Evolutionary conservation across 2,113 vertebrate species (phyloP).

Genomic region (Mesocricetus auratus): DNA sequence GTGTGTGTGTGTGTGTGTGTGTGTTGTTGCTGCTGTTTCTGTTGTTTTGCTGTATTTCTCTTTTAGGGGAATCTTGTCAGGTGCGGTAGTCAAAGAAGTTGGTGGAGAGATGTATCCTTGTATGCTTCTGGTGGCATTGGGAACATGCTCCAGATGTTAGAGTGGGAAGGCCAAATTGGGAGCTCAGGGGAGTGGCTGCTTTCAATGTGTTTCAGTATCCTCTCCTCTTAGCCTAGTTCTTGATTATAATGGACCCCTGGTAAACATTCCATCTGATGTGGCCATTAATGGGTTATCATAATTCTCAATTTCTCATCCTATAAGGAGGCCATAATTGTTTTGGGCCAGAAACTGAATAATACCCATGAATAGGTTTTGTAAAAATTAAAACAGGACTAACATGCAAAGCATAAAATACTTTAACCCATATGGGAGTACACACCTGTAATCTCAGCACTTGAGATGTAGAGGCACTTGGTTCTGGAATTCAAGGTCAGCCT

Average conservation of each 20-base stretch:
- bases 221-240: not conserved
- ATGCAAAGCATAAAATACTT: constrained; percentile 41
- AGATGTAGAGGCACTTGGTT: not conserved
- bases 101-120: not conserved
- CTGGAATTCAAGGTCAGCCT: not conserved
- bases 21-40: not conserved
- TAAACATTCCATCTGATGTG: not conserved
- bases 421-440: not conserved
- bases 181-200: not conserved
- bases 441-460: not conserved
- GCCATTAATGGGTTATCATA: constrained; percentile 27
- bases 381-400: constrained; percentile 54
- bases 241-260: not conserved
- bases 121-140: not conserved
- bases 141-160: not conserved
- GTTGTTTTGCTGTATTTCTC: not conserved
- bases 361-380: not conserved
- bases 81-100: not conserved
- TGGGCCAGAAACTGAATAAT: constrained; percentile 40
- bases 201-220: not conserved
- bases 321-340: constrained; percentile 50
- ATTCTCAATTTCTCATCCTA: constrained; percentile 17
- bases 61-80: constrained; percentile 14
- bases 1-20: not conserved
- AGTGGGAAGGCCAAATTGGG: not conserved